Evolutionary conservation across 2,888 invertebrate species (phyloP), one percentile per base, ranked within the genome.

Genomic region (Balanococcus diminutus): DNA sequence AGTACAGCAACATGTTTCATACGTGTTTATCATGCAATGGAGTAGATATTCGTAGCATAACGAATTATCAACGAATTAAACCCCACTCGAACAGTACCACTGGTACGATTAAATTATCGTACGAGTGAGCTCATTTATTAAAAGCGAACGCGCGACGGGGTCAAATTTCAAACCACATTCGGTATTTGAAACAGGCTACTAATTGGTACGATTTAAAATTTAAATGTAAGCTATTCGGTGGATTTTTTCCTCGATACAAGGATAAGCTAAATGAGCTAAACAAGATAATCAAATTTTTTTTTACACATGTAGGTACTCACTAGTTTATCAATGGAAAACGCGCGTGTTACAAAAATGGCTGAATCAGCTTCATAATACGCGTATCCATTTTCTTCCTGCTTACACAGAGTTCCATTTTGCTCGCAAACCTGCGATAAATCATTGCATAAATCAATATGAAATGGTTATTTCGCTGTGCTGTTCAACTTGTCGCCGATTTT

Each of bases 331-430:
- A 84, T 28, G 36, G 84, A 46, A 79, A 84, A 84, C 8, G 84
- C 72, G 19, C 84, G 61, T 25, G 84, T 84, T 72, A 84, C 28
- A 72, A 84, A 84, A 19, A 84, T 72, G 72, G 46, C 51, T 14
- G 72, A 46, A 11, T 75, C 75, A 2, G 46, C 25, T 22, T 75
- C 79, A 19, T 84, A 19, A 75, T 75, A 84, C 46, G 75, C 22
- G 67, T 84, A 84, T 46, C 84, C 84, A 39, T 42, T 75, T 25
- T 72, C 84, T 31, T 84, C 84, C 46, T 84, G 84, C 67, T 75
- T 75, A 46, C 46, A 72, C 39, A 75, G 79, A 46, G 25, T 72
- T 39, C 84, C 84, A 31, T 46, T 31, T 42, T 46, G 51, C 19
- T 84, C 72, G 8, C 19, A 67, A 16, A 84, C 42, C 84, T 84